Conservation (phyloP, 2,113 vertebrate genomes). For the Pseudorectes ferrugineus region DNA sequence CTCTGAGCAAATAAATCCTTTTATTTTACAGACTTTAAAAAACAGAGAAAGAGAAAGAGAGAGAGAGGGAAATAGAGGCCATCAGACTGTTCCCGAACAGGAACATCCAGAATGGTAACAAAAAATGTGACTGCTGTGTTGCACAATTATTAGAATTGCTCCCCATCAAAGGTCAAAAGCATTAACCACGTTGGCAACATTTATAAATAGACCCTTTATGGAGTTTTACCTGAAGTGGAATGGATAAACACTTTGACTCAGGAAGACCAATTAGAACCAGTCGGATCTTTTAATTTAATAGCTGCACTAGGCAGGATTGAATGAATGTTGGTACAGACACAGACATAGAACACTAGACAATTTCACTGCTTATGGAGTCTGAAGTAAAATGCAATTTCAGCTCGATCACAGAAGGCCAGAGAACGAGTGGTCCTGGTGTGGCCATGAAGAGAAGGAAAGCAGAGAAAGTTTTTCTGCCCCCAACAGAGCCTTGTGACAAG, state of each 20-base stretch:
- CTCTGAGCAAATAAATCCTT: conserved; percentile 11
- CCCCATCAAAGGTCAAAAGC: conserved; percentile 61
- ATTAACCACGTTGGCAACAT: conserved; percentile 50
- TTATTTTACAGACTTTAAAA: conserved; percentile 1
- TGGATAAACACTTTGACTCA: conserved; percentile 37
- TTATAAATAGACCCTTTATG: conserved; percentile 53
- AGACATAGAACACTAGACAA: background rate
- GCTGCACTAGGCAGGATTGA: conserved; percentile 43
- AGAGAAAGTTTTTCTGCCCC: background rate
- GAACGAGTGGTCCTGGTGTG: background rate
- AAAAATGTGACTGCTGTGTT: conserved; percentile 27
- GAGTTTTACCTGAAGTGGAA: conserved; percentile 36
- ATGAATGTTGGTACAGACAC: background rate
- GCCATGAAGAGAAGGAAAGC: background rate
- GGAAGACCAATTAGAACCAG: conserved; percentile 45
- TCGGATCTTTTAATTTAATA: conserved; percentile 48
- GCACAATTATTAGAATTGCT: conserved; percentile 27
- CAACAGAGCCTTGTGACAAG: background rate
- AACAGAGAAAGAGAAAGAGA: background rate
- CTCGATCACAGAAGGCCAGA: background rate
- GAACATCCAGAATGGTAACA: conserved; percentile 4
- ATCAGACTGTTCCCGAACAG: conserved; percentile 1
- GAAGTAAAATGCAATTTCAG: conserved; percentile 16
- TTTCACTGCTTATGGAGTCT: background rate
- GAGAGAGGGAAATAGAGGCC: background rate